phyloP scores from a whole-genome alignment of 2,888 invertebrate genomes.

The Vannuccia rotundouncinata region DNA sequence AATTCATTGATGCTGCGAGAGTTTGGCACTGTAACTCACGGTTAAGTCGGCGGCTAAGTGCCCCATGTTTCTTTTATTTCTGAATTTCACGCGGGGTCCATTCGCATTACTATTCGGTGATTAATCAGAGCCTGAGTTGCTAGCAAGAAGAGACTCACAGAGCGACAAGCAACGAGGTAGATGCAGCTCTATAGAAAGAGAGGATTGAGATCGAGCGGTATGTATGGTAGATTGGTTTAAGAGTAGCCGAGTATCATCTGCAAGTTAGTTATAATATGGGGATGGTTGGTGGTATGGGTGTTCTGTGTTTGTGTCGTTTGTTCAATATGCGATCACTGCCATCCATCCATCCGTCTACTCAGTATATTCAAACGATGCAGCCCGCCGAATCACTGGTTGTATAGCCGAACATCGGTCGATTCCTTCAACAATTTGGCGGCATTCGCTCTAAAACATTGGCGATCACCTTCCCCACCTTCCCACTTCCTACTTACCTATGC shows the following conservation, averaged over 20 bases:
- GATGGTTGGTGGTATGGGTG: neutral
- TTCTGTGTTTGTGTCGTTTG: neutral
- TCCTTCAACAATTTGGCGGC: neutral
- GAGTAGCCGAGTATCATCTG: neutral
- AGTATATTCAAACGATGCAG: neutral
- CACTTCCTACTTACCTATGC: neutral
- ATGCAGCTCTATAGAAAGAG: neutral
- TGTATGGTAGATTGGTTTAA: neutral
- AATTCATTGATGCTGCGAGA: neutral
- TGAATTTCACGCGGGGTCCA: neutral
- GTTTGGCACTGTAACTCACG: constrained; percentile 14
- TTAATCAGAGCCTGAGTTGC: neutral
- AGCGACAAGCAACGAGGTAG: neutral
- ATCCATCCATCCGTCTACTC: neutral
- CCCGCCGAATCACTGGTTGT: neutral
- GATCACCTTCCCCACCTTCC: neutral
- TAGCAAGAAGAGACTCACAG: neutral
- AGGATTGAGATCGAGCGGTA: neutral
- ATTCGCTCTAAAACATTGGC: neutral
- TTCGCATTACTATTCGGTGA: constrained; percentile 11
- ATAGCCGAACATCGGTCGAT: neutral
- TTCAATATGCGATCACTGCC: neutral
- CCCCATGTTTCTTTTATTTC: constrained; percentile 19
- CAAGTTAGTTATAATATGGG: no score
- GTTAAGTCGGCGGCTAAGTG: constrained; percentile 16